Conservation (phyloP, 2,888 invertebrate species). For the Rutpela maculata region DNA sequence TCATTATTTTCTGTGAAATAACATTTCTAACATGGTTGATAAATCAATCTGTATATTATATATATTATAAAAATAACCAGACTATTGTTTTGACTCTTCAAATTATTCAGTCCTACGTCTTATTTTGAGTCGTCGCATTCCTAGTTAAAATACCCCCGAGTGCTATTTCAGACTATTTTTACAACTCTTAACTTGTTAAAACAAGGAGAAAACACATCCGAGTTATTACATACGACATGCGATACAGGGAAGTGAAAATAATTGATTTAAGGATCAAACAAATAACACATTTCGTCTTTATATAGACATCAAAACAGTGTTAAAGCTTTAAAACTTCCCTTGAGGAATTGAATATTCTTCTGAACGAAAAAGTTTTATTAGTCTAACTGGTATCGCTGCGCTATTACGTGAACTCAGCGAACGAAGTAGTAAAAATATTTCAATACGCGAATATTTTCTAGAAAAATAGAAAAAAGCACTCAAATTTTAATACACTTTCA, state of each 20-base stretch:
- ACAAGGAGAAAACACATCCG: not conserved
- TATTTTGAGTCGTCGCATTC: not conserved
- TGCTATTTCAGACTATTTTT: not conserved
- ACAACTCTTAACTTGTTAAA: not conserved
- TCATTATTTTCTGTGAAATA: too few relatives aligned
- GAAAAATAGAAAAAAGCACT: not conserved
- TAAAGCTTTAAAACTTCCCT: constrained; percentile 8
- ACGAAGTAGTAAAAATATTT: not conserved
- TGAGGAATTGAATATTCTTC: constrained; percentile 23
- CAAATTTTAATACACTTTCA: too few relatives aligned
- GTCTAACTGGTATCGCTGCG: not conserved
- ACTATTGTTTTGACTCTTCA: too few relatives aligned
- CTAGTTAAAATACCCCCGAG: not conserved
- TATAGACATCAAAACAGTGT: constrained; percentile 30
- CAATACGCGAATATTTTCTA: not conserved
- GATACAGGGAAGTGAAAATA: constrained; percentile 22
- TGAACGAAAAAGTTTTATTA: constrained; percentile 25
- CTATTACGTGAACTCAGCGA: not conserved
- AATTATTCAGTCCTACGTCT: too few relatives aligned
- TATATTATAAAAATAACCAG: too few relatives aligned
- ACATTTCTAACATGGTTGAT: too few relatives aligned
- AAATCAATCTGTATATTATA: too few relatives aligned
- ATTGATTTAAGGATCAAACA: constrained; percentile 34
- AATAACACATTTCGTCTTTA: constrained; percentile 17
- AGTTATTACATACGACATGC: not conserved